Conservation (phyloP, 2,113 vertebrate genomes). For the Tenrec ecaudatus region DNA sequence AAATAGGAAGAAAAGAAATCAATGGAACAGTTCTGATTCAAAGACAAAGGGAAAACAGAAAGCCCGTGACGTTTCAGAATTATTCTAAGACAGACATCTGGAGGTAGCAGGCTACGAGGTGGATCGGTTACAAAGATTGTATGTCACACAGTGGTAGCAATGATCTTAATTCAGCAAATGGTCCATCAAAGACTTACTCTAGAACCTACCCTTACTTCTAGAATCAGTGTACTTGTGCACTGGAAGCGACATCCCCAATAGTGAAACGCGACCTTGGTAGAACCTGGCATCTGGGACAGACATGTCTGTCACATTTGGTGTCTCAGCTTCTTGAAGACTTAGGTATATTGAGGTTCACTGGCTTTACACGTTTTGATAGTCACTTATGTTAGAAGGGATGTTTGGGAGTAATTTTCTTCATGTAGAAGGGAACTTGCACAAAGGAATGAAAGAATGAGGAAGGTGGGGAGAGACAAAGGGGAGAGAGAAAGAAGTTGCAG, state of each 20-base stretch:
- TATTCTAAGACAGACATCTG: neutral
- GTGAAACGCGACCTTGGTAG: neutral
- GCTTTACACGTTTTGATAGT: conserved; percentile 6
- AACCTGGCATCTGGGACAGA: neutral
- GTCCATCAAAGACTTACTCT: neutral
- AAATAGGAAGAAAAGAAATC: neutral
- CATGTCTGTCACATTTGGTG: accelerated
- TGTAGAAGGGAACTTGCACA: neutral
- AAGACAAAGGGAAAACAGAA: neutral
- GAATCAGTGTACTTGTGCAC: neutral
- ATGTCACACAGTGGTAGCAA: neutral
- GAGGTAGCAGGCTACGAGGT: neutral
- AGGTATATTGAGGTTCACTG: neutral
- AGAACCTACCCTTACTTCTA: neutral
- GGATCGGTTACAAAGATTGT: neutral
- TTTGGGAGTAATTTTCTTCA: neutral
- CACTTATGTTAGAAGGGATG: neutral
- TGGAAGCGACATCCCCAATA: neutral
- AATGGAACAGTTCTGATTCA: neutral
- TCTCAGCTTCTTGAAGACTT: neutral
- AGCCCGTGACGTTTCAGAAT: neutral
- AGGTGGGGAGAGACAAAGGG: too few species aligned
- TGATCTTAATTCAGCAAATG: neutral
- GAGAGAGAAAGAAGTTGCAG: neutral
- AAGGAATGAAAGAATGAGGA: too few species aligned